These are phyloP conservation scores for Bugulina stolonifera DNA, from an alignment of 2,888 invertebrate species.

Conservation along the genomic window DNA sequence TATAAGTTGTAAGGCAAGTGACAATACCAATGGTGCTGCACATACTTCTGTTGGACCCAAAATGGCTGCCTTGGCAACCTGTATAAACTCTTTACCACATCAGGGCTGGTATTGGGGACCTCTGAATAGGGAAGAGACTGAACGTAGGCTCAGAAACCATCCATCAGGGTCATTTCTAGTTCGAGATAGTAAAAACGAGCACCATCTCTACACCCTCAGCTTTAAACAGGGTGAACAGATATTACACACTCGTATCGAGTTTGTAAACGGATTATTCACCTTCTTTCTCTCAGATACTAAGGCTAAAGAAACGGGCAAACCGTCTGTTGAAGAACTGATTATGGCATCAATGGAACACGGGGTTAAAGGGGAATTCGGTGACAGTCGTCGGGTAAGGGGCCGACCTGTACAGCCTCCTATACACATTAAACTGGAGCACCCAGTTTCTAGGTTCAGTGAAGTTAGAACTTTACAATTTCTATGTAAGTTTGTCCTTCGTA, in stretches of 20 bases:
- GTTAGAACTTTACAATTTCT: conserved; percentile 66
- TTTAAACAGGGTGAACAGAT: conserved; percentile 19
- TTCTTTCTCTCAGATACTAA: conserved; percentile 47
- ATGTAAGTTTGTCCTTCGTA: conserved; percentile 68
- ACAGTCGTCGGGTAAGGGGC: conserved; percentile 64
- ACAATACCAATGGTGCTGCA: background rate
- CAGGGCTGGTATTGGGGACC: conserved; percentile 24
- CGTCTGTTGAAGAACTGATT: conserved; percentile 66
- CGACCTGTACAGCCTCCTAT: background rate
- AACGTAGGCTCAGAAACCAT: background rate
- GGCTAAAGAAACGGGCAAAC: conserved; percentile 51
- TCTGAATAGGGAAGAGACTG: conserved; percentile 14
- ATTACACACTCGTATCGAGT: conserved; percentile 67
- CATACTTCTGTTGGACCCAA: background rate
- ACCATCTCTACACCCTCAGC: conserved; percentile 21
- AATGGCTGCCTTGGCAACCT: background rate
- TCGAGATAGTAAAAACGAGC: conserved; percentile 4
- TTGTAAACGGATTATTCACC: conserved; percentile 61
- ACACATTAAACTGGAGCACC: conserved; percentile 59
- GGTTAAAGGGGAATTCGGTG: conserved; percentile 67
- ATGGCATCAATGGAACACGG: conserved; percentile 69
- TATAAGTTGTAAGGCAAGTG: background rate
- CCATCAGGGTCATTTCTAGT: conserved; percentile 14
- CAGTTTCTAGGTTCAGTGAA: conserved; percentile 68
- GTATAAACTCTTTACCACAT: background rate